Evolutionary conservation across 2,888 invertebrate genomes (phyloP).

Genomic region (Barypeithes pellucidus): DNA sequence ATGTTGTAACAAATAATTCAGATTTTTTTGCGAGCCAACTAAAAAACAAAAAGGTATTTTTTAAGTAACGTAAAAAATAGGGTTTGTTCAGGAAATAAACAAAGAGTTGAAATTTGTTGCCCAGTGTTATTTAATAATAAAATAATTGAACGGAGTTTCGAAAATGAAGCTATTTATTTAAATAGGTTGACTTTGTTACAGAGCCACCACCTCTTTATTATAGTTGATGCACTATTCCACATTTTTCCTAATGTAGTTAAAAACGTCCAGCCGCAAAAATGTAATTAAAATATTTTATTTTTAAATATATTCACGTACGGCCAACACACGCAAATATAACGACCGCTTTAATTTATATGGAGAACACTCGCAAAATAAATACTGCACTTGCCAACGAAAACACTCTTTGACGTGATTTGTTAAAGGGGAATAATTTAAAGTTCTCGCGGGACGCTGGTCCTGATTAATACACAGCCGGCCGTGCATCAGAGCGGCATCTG

Average conservation of each 20-base stretch:
- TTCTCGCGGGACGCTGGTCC: constrained; percentile 28
- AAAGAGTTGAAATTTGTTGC: no score
- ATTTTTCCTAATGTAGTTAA: constrained; percentile 38
- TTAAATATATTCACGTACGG: constrained; percentile 34
- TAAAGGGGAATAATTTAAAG: constrained; percentile 48
- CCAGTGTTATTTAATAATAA: no score
- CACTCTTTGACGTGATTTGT: constrained; percentile 52
- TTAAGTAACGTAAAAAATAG: no score
- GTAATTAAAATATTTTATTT: constrained; percentile 38
- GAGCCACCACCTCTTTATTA: neutral
- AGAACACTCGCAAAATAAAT: constrained; percentile 47
- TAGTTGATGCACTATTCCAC: constrained; percentile 11
- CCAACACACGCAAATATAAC: constrained; percentile 45
- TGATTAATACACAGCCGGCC: constrained; percentile 33
- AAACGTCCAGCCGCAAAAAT: constrained; percentile 22
- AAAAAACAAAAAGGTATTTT: no score
- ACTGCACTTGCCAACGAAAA: constrained; percentile 48
- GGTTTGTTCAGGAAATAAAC: no score
- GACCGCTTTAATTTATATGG: constrained; percentile 49
- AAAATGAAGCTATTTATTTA: no score
- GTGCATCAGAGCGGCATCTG: constrained; percentile 5
- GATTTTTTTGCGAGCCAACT: no score
- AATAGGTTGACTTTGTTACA: neutral
- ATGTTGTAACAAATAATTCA: no score
- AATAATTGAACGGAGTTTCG: no score